A percentile compares a stretch with the other conserved stretches of the same genome.
Conservation (phyloP, 1,140 invertebrate species). For the Tetragonula clypearis region DNA sequence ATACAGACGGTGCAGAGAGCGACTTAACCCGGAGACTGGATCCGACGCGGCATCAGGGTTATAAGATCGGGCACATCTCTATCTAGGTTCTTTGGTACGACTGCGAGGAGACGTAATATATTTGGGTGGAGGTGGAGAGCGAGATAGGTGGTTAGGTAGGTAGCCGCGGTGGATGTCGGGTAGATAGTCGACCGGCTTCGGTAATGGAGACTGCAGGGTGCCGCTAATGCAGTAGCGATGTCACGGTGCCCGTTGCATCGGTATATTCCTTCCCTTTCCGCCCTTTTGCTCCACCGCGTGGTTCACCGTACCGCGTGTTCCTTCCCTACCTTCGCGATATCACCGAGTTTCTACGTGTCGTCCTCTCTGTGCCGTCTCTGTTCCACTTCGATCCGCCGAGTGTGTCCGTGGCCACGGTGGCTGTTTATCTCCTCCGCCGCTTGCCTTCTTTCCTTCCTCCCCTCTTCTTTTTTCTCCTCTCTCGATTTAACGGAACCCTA, state of each 20-base stretch:
- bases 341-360: slow-evolving; percentile 31
- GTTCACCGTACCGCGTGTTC: slow-evolving; percentile 47
- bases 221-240: slow-evolving; percentile 81
- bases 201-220: slow-evolving; percentile 78
- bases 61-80: slow-evolving; percentile 77
- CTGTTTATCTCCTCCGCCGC: slow-evolving; percentile 21
- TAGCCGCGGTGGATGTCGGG: slow-evolving; percentile 67
- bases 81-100: slow-evolving; percentile 74
- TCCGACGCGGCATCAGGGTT: slow-evolving; percentile 62
- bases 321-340: slow-evolving; percentile 53
- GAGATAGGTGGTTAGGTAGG: slow-evolving; percentile 72
- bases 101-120: slow-evolving; percentile 71
- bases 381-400: background rate
- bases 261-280: slow-evolving; percentile 64
- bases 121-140: slow-evolving; percentile 69
- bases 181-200: slow-evolving; percentile 67
- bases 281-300: slow-evolving; percentile 46
- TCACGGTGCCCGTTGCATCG: slow-evolving; percentile 72
- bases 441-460: background rate
- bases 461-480: background rate
- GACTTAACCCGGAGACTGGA: slow-evolving; percentile 29
- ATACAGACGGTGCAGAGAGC: slow-evolving; percentile 7
- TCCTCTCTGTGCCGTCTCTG: background rate
- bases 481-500: slow-evolving; percentile 55
- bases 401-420: background rate